Base-by-base conservation (phyloP, 2,113 vertebrate species). In the Callochromis pleurospilus region DNA sequence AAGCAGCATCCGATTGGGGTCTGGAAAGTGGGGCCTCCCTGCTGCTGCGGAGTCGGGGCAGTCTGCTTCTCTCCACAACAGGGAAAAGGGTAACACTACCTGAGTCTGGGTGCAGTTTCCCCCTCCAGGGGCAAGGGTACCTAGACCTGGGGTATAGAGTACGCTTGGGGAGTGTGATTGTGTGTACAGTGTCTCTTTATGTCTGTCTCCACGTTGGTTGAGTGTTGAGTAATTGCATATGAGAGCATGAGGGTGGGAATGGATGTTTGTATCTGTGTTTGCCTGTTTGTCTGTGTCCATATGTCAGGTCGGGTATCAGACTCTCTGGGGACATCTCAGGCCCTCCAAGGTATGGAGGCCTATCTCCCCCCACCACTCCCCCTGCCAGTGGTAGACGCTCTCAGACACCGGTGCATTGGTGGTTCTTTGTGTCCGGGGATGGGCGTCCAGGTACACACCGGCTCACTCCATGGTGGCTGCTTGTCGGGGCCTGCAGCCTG, bases 381-480 rank as follows among this genome's bases (percentile, higher is more conserved):
- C 51, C 51, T 53, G 3, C 17, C 8, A 5, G 2, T 51, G 8
- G 17, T 8, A 19, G 49, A 19, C 2, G 0, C 49, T 0, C 8
- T 1, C 17, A 51, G 17, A 51, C 49, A 19, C 0, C 1, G 1
- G 8, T 19, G 47, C 8, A 0, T 1, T 51, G 3, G 47, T 51
- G 17, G 49, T 9, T 19, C 17, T 19, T 51, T 19, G 47, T 51
- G 7, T 49, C 47, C 1, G 1, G 45, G 15, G 4, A 2, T 17
- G 45, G 7, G 45, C 6, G 6, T 1, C 40, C 11, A 3, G 40
- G 38, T 40, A 40, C 38, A 0, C 38, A 5, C 5, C 10, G 10
- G 38, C 10, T 40, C 38, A 8, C 33, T 1, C 33, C 33, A 1
- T 33, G 33, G 33, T 33, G 33, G 33, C 33, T 36, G 33, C 33